Conservation (phyloP, 2,888 invertebrate genomes). For the Lepidocyrtinus sp. region DNA sequence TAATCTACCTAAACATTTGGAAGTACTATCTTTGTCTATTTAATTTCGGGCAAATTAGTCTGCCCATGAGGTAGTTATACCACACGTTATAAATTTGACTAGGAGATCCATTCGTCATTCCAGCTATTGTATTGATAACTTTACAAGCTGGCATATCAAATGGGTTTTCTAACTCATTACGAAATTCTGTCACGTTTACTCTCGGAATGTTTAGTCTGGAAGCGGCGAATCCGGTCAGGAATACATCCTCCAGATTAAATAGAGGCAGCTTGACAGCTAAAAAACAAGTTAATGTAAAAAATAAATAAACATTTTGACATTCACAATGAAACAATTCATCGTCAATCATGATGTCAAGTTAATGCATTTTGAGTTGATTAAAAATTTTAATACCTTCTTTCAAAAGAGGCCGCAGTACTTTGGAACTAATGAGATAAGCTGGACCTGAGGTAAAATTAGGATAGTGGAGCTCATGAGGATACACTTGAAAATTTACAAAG, state of each 20-base stretch:
- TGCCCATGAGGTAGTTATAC: conserved; percentile 55
- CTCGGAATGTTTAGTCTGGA: conserved; percentile 45
- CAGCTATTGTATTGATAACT: conserved; percentile 44
- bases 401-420: conserved; percentile 45
- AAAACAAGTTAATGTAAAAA: conserved; percentile 7
- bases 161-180: conserved; percentile 57
- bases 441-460: conserved; percentile 62
- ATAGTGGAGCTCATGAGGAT: conserved; percentile 49
- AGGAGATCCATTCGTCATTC: conserved; percentile 60
- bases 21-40: conserved; percentile 39
- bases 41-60: conserved; percentile 26
- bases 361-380: too few relatives aligned
- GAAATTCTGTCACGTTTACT: conserved; percentile 49
- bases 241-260: conserved; percentile 60
- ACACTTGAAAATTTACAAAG: conserved; percentile 47
- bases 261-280: conserved; percentile 54
- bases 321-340: too few relatives aligned
- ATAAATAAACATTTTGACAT: background rate
- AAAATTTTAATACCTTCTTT: too few relatives aligned
- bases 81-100: conserved; percentile 51
- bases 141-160: conserved; percentile 47
- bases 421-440: conserved; percentile 50
- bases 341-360: too few relatives aligned
- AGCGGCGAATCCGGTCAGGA: conserved; percentile 59
- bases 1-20: background rate